Evolutionary conservation across 1,140 invertebrate species (phyloP).

Genomic region (Augochlora pura): DNA sequence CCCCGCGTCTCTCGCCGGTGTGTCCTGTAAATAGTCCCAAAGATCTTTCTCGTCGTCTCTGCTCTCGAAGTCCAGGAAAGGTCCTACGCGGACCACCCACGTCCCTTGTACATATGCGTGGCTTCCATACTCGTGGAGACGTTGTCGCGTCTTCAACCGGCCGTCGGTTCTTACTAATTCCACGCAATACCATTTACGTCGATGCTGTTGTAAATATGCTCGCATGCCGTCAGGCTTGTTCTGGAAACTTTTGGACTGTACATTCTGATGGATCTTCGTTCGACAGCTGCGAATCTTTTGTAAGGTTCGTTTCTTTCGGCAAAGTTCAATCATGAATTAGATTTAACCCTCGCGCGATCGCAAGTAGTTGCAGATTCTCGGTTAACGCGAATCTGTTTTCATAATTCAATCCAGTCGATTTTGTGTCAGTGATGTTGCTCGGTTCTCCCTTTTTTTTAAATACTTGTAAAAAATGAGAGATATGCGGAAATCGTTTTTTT

Average conservation of each 20-base stretch:
- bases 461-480: no score
- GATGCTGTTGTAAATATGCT: background rate
- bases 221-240: background rate
- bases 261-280: no score
- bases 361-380: no score
- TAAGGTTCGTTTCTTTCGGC: no score
- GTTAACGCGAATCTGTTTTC: no score
- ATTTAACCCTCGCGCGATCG: no score
- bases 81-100: slow-evolving; percentile 54
- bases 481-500: no score
- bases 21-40: slow-evolving; percentile 68
- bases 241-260: background rate
- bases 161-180: background rate
- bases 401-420: no score
- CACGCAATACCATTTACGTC: slow-evolving; percentile 54
- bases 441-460: no score
- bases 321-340: no score
- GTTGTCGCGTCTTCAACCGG: background rate
- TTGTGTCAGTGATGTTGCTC: no score
- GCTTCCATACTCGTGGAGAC: slow-evolving; percentile 35
- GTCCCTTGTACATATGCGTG: slow-evolving; percentile 30
- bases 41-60: slow-evolving; percentile 49
- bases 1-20: slow-evolving; percentile 60
- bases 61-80: slow-evolving; percentile 46
- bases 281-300: no score